A percentile compares a stretch with the other conserved stretches of the same genome.
phyloP scores from a whole-genome alignment of 2,888 invertebrate genomes.

The Sarcophaga caerulescens region DNA sequence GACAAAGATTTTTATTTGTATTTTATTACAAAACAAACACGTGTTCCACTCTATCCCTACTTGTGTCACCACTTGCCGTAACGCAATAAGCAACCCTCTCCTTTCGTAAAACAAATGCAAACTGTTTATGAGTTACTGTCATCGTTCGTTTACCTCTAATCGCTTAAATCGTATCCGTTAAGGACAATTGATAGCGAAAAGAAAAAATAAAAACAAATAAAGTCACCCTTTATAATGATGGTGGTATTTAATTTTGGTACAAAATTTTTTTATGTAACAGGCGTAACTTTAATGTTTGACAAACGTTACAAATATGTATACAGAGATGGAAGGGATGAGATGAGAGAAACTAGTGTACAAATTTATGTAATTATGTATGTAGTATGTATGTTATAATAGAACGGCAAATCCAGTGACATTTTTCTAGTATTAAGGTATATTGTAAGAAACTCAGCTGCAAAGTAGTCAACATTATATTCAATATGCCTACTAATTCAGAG shows the following conservation, averaged over 20 bases:
- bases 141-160: constrained; percentile 47
- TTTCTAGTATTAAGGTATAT: constrained; percentile 25
- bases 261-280: constrained; percentile 72
- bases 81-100: constrained; percentile 23
- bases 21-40: constrained; percentile 80
- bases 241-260: constrained; percentile 77
- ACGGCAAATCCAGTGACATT: neutral
- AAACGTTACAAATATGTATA: constrained; percentile 19
- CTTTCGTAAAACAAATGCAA: constrained; percentile 11
- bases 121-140: constrained; percentile 14
- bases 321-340: neutral
- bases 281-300: constrained; percentile 62
- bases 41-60: constrained; percentile 74
- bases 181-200: constrained; percentile 60
- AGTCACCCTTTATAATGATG: constrained; percentile 78
- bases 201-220: constrained; percentile 78
- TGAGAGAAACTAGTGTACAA: neutral
- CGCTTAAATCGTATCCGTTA: constrained; percentile 69
- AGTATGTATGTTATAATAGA: neutral
- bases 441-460: constrained; percentile 37
- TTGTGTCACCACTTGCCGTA: neutral
- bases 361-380: no score
- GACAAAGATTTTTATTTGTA: constrained; percentile 49
- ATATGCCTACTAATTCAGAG: constrained; percentile 21
- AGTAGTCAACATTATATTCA: constrained; percentile 15